These are phyloP conservation scores for Blastobasis lacticolella DNA, from an alignment of 2,888 invertebrate species.

Conservation along the genomic window DNA sequence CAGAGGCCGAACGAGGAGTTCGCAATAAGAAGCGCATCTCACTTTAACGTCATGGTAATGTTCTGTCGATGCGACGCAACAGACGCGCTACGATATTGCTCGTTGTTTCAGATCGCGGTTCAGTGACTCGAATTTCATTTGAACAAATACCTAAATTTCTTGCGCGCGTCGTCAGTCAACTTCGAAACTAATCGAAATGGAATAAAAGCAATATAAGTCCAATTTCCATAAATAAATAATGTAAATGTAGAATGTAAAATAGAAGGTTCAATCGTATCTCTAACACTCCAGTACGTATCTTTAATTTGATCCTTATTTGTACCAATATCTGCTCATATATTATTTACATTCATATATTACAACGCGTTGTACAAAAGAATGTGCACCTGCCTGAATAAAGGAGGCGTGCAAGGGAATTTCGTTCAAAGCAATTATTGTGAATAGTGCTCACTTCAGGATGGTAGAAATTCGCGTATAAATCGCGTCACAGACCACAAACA, in stretches of 20 bases:
- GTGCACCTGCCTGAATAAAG: slow-evolving; percentile 40
- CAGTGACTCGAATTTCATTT: slow-evolving; percentile 25
- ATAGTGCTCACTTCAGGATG: slow-evolving; percentile 70
- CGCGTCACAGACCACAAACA: slow-evolving; percentile 75
- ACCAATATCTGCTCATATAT: neutral
- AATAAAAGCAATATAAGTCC: neutral
- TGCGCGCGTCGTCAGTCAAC: slow-evolving; percentile 6
- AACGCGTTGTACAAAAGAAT: slow-evolving; percentile 17
- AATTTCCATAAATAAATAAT: neutral
- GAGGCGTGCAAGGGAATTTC: slow-evolving; percentile 54
- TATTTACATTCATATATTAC: neutral
- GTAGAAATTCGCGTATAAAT: slow-evolving; percentile 72
- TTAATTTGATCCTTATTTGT: too few species aligned
- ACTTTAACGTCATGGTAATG: slow-evolving; percentile 29
- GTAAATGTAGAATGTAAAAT: too few species aligned
- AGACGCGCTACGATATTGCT: slow-evolving; percentile 23
- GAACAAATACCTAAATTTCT: slow-evolving; percentile 21
- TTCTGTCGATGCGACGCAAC: slow-evolving; percentile 26
- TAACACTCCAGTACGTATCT: too few species aligned
- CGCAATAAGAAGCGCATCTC: slow-evolving; percentile 32
- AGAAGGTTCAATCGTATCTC: too few species aligned
- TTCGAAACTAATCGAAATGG: neutral
- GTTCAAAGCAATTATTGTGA: slow-evolving; percentile 71
- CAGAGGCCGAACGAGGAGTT: slow-evolving; percentile 18
- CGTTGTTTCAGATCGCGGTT: slow-evolving; percentile 26